Evolutionary conservation across 2,888 invertebrate species (phyloP), one percentile per base, ranked within the genome.

Genomic region (Synergus laeviventris): DNA sequence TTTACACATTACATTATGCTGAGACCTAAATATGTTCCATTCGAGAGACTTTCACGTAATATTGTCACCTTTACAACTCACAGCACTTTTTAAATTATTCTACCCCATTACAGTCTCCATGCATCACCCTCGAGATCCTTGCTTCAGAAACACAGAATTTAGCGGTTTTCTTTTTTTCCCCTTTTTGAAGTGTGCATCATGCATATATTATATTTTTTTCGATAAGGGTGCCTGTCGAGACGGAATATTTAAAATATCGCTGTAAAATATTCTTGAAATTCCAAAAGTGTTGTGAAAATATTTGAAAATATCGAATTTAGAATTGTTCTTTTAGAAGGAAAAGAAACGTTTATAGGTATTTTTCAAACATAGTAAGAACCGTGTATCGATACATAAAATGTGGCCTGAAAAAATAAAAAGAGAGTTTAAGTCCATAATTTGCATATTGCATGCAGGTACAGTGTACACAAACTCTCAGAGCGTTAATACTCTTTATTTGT

Each of bases 401-500:
- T 62, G 39, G 64, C 21, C 8, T 42, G 21, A 7, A 18, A 39
- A n/a, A n/a, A 62, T 62, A 38, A 9, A 39, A 39, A 39, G 62
- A 39, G n/a, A 18, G 12, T 11, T 16, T 18, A 62, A n/a, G 62
- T 62, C 62, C 62, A 62, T 16, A 39, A 62, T 62, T 18, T 62
- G 18, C 39, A 62, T 39, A 38, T 62, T 62, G 38, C 62, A 62
- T 38, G 18, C 62, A 38, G n/a, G 39, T 39, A 38, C 18, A 62
- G 18, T n/a, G 39, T 39, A 38, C 18, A 62, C 39, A 38, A 39
- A 16, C 62, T 12, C 18, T 18, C 39, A 39, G 18, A 62, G 36
- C 38, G 38, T 39, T 39, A 62, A 62, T 39, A 18, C 38, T 62
- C 36, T 38, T 7, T 18, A 36, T 62, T 62, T 18, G 21, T 59